These are phyloP conservation scores for Pristionchus mayeri DNA, from an alignment of 2,888 invertebrate genomes.

Conservation along the genomic window DNA sequence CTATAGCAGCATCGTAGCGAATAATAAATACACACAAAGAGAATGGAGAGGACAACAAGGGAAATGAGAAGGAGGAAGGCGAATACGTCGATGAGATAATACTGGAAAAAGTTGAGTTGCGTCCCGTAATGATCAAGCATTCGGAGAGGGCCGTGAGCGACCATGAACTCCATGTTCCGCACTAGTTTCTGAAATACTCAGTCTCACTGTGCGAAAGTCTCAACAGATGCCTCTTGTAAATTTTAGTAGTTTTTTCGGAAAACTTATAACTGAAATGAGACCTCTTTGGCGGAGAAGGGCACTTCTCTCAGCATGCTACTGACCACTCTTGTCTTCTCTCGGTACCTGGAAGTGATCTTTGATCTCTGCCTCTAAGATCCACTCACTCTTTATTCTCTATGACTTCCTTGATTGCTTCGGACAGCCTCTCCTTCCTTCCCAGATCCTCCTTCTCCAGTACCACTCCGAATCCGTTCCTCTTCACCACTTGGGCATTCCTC, in stretches of 20 bases:
- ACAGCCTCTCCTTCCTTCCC: neutral
- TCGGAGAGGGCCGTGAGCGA: conserved; percentile 10
- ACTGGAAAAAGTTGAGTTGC: conserved; percentile 18
- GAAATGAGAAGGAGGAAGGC: neutral
- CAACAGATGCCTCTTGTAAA: too few relatives aligned
- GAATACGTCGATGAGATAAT: conserved; percentile 39
- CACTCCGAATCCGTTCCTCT: conserved; percentile 50
- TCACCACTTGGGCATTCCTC: conserved; percentile 76
- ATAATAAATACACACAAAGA: neutral
- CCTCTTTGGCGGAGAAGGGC: conserved; percentile 20
- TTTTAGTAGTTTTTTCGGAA: too few relatives aligned
- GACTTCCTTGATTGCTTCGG: conserved; percentile 5
- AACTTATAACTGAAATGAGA: neutral
- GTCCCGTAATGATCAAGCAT: conserved; percentile 37
- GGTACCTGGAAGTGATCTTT: neutral
- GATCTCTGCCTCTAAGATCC: too few relatives aligned
- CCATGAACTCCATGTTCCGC: conserved; percentile 45
- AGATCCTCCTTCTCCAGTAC: conserved; percentile 1
- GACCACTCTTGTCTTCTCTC: neutral
- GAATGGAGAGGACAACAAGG: neutral
- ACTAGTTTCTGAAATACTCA: conserved; percentile 1
- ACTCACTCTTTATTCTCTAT: neutral
- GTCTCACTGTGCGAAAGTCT: too few relatives aligned
- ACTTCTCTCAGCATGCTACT: conserved; percentile 2
- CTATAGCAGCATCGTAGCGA: neutral